Evolutionary conservation across 2,888 invertebrate species (phyloP).

Genomic region (Oscheius myriophilus): DNA sequence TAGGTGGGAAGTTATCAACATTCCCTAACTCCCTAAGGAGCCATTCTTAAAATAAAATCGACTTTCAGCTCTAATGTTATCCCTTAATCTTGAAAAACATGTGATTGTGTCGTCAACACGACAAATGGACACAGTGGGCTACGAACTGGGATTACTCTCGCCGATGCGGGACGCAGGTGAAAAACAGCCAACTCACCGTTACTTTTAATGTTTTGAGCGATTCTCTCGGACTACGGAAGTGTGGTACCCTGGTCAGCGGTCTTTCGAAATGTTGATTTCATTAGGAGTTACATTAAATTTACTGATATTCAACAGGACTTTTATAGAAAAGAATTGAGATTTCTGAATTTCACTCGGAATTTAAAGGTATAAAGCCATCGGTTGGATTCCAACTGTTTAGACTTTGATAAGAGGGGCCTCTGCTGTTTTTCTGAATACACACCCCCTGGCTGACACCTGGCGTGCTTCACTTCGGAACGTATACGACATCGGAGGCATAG

Average conservation of each 20-base stretch:
- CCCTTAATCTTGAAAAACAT: constrained; percentile 34
- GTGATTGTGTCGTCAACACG: constrained; percentile 49
- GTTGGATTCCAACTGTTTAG: too few species aligned
- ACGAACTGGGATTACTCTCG: constrained; percentile 35
- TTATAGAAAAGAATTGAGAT: constrained; percentile 2
- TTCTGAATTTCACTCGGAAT: background rate
- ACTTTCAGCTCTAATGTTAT: constrained; percentile 35
- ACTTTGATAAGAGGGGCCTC: background rate
- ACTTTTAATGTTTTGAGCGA: constrained; percentile 4
- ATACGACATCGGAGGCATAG: constrained; percentile 46
- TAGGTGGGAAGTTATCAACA: constrained; percentile 16
- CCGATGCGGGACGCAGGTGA: constrained; percentile 36
- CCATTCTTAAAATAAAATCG: background rate
- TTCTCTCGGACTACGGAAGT: constrained; percentile 27
- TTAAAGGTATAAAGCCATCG: background rate
- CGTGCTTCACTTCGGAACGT: constrained; percentile 13
- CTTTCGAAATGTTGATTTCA: constrained; percentile 12
- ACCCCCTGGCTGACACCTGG: constrained; percentile 23
- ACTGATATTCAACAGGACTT: constrained; percentile 19
- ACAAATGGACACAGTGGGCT: constrained; percentile 44
- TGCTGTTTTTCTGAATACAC: constrained; percentile 24
- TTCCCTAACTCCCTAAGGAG: background rate
- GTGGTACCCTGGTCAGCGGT: constrained; percentile 8
- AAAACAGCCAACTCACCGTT: background rate
- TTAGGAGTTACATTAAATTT: constrained; percentile 15